Conservation (phyloP, 2,888 invertebrate genomes). For the Tenthredo distinguenda region DNA sequence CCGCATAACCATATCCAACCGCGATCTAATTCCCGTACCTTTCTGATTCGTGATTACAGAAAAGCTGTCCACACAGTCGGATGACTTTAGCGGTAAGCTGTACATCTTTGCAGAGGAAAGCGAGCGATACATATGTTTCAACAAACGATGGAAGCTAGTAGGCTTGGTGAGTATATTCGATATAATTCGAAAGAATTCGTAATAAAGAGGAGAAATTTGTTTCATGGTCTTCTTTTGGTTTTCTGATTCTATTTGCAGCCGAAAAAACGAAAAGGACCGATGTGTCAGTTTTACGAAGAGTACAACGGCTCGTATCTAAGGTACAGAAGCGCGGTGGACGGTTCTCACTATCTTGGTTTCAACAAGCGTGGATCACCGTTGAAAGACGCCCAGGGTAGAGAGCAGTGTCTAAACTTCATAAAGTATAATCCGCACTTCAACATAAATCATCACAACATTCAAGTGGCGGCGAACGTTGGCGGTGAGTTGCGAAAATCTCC, state of each 20-base stretch:
- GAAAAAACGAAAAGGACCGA: conserved; percentile 82
- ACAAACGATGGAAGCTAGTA: conserved; percentile 85
- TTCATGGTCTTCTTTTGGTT: background rate
- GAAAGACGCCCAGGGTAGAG: conserved; percentile 76
- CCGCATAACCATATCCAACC: background rate
- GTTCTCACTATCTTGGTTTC: conserved; percentile 83
- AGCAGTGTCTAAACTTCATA: conserved; percentile 83
- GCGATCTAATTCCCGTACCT: background rate
- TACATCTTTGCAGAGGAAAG: conserved; percentile 86
- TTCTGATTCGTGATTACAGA: conserved; percentile 80
- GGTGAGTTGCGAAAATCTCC: conserved; percentile 63
- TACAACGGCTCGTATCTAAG: conserved; percentile 83
- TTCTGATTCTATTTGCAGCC: conserved; percentile 78
- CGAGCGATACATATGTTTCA: conserved; percentile 89
- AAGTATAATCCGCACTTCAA: conserved; percentile 83
- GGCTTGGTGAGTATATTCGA: conserved; percentile 81
- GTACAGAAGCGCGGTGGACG: conserved; percentile 83
- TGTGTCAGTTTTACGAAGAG: conserved; percentile 84
- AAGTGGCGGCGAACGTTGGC: conserved; percentile 79
- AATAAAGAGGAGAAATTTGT: background rate
- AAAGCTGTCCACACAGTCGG: conserved; percentile 84
- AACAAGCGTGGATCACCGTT: conserved; percentile 82
- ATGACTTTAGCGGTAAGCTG: conserved; percentile 81
- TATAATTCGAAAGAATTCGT: background rate
- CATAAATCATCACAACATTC: conserved; percentile 82